These are phyloP conservation scores for Nowickia ferox DNA, from an alignment of 2,888 invertebrate genomes.

Conservation along the genomic window DNA sequence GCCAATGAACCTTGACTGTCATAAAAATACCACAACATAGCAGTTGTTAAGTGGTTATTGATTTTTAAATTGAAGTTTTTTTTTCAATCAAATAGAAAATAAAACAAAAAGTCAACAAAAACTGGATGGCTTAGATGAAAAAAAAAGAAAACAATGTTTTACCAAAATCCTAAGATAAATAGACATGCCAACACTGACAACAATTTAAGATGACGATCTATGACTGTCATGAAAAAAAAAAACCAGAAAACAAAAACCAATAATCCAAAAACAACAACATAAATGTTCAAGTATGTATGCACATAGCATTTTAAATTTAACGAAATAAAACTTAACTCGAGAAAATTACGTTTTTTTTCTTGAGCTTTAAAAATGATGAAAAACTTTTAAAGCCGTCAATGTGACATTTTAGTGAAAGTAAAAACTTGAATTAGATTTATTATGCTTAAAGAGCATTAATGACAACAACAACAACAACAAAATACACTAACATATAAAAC, in stretches of 20 bases:
- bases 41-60: constrained; percentile 62
- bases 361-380: constrained; percentile 61
- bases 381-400: constrained; percentile 70
- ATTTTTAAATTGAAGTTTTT: constrained; percentile 54
- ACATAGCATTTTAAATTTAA: constrained; percentile 49
- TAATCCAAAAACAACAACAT: constrained; percentile 35
- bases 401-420: constrained; percentile 70
- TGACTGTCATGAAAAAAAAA: constrained; percentile 77
- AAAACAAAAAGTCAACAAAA: neutral
- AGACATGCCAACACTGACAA: constrained; percentile 68
- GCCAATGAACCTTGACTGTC: constrained; percentile 71
- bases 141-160: constrained; percentile 50
- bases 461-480: constrained; percentile 40
- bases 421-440: constrained; percentile 71
- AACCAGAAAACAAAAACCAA: constrained; percentile 46
- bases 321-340: constrained; percentile 25
- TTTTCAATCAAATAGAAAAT: constrained; percentile 46
- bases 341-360: constrained; percentile 23
- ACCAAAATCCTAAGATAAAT: constrained; percentile 68
- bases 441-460: constrained; percentile 62
- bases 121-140: constrained; percentile 31
- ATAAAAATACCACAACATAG: constrained; percentile 50
- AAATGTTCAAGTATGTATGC: no score
- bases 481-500: neutral
- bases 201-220: constrained; percentile 80